Conservation (phyloP, 2,113 vertebrate genomes). For the Alexandromys fortis region DNA sequence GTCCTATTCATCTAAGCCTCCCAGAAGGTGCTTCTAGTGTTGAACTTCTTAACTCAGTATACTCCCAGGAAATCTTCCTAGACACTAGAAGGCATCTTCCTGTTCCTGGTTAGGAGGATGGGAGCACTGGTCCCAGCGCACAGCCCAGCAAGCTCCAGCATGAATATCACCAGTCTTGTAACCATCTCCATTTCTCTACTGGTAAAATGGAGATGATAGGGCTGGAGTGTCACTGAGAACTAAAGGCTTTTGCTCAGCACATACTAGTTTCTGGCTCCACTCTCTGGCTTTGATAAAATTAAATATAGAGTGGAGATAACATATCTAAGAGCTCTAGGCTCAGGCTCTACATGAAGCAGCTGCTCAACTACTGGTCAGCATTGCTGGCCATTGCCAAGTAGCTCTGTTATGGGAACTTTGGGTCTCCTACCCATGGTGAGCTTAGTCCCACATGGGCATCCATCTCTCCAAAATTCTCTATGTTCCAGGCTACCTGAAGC, state of each 20-base stretch:
- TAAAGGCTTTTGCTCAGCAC: background rate
- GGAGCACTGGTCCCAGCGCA: background rate
- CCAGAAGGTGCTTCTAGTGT: background rate
- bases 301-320: background rate
- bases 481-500: background rate
- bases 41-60: rapidly evolving
- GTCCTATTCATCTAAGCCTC: background rate
- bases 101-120: background rate
- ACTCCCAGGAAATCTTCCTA: background rate
- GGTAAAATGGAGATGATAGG: background rate
- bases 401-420: background rate
- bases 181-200: background rate
- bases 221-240: no score
- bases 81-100: background rate
- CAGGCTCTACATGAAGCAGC: rapidly evolving
- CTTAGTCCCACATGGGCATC: no score
- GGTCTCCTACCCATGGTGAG: background rate
- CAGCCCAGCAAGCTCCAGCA: background rate
- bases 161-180: background rate
- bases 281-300: background rate
- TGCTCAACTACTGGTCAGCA: rapidly evolving
- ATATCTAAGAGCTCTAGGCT: background rate
- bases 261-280: background rate
- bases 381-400: rapidly evolving
- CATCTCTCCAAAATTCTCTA: background rate